These are phyloP conservation scores for Serilophus lunatus DNA, from an alignment of 2,113 vertebrate genomes.

Conservation along the genomic window DNA sequence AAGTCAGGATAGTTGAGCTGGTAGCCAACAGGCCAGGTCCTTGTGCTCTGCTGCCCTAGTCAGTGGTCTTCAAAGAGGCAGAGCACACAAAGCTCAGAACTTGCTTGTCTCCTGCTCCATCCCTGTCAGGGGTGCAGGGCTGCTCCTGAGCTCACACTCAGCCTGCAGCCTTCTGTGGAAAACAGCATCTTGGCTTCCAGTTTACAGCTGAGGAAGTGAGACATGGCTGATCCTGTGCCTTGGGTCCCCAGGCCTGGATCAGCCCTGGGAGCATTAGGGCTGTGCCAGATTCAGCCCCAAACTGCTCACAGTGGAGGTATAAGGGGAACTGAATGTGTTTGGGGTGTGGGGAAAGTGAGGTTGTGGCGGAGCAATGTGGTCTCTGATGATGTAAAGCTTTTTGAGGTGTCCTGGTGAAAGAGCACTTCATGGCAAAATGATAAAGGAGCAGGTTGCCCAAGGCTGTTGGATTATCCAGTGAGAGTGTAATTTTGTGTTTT, in stretches of 20 bases:
- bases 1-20: neutral
- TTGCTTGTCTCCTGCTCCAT: neutral
- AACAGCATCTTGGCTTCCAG: neutral
- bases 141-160: neutral
- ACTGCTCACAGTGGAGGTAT: neutral
- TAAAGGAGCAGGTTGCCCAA: neutral
- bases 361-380: neutral
- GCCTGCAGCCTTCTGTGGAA: neutral
- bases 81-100: neutral
- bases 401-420: neutral
- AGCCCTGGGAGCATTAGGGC: neutral
- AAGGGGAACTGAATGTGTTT: neutral
- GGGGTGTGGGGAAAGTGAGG: neutral
- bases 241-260: neutral
- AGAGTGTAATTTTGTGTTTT: neutral
- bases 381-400: neutral
- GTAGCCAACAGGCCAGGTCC: neutral
- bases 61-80: accelerated
- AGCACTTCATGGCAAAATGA: neutral
- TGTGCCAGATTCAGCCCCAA: neutral
- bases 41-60: neutral
- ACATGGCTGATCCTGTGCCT: neutral
- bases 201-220: neutral
- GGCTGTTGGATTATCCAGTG: neutral
- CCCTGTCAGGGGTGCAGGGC: neutral